Evolutionary conservation across 2,888 invertebrate species (phyloP), one percentile per base, ranked within the genome.

Genomic region (Harpagoxenus sublaevis): DNA sequence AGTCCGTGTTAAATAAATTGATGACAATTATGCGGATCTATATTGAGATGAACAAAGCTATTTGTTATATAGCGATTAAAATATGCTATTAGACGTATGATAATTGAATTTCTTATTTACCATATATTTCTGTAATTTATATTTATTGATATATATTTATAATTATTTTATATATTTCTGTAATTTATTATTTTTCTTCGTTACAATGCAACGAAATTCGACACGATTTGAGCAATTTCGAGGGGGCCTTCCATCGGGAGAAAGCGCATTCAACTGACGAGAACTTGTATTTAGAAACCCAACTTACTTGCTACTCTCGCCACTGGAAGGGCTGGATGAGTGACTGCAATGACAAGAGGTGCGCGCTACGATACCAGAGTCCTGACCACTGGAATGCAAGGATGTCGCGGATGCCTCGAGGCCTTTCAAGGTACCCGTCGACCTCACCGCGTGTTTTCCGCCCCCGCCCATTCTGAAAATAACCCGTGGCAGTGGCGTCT

Each of bases 351-450:
- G 96, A 93, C 97, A 97, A 84, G 91, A 91, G 66, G 95, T 94
- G 83, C 96, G 93, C 84, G 94, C 92, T 90, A 95, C 97, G 89
- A 98, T 97, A 82, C 98, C 98, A 70, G 97, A 98, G 95, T 98
- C 98, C 94, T 97, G 97, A 23, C 97, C 97, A 93, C 97, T 97
- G 91, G 98, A 98, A 96, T 98, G 97, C 91, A 98, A 96, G 89
- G 97, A 98, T 92, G 97, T 97, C 95, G 97, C 96, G 87, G 97
- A 97, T 79, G 97, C 97, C 95, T 98, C 97, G 91, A 97, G 95
- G 84, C 95, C 92, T 84, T 95, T 94, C 83, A 92, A 90, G 83
- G 89, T 91, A 82, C 91, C 94, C 90, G 89, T 86, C 71, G 91
- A 82, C 63, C 90, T 87, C 57, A 83, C 88, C 66, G 77, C 88